Evolutionary conservation across 2,113 vertebrate genomes (phyloP), one percentile per base, ranked within the genome.

Genomic region (Cheirogaleus medius): DNA sequence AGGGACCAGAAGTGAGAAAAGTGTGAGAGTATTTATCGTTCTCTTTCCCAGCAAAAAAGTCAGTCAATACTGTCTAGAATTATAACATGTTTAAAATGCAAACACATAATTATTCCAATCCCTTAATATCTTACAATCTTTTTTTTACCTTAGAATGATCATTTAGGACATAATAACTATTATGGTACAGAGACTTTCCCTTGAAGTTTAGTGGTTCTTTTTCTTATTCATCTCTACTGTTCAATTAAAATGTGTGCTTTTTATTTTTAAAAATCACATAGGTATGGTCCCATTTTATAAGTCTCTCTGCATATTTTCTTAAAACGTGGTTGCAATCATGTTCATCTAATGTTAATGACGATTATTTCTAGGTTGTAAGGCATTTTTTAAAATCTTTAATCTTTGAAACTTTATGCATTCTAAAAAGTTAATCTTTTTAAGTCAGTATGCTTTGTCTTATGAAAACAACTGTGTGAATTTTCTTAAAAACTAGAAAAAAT

Each of bases 181-280:
- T 74, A 87, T 5, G 87, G 4, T 76, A 5, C n/a, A 69, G 47
- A 94, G 78, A 81, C 34, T 76, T 96, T 64, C 76, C 66, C 63
- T 80, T 92, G 34, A 94, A 60, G 21, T 56, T 87, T 78, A n/a
- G 39, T 2, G 63, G 29, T 73, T 80, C 27, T 66, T 94, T 92
- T 89, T 78, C 14, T 83, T 34, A 91, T 91, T 74, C 44, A 60
- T 66, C 2, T 71, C 20, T 63, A 85, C 15, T 82, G 18, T 90
- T 82, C 63, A 83, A 73, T 54, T 76, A 82, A 96, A 91, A 81
- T 66, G 15, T 60, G 52, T 76, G 58, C 20, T 74, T 93, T 88
- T 84, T 78, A 44, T 82, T 69, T 69, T 17, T 9, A 69, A 77
- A 92, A 92, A 32, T n/a, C 18, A 29, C 18, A n/a, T 52, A 42